phyloP scores from a whole-genome alignment of 2,797 vertebrate species.

The Galaxias olidus region DNA sequence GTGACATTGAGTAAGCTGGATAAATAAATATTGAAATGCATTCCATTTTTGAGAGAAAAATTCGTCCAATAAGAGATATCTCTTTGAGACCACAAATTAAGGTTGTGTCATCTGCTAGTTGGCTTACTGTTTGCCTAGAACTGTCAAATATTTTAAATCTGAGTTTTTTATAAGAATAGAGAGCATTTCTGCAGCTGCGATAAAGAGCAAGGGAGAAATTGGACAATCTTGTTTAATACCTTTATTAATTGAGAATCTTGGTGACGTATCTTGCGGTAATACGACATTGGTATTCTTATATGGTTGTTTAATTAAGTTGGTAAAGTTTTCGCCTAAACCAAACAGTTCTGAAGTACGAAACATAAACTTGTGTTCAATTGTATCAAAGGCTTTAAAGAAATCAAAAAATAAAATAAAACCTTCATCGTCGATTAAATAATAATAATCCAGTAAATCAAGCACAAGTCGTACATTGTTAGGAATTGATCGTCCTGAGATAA shows the following conservation, averaged over 20 bases:
- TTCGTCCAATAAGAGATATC: constrained; percentile 3
- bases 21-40: constrained; percentile 8
- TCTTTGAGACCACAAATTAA: constrained; percentile 7
- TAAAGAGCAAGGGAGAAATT: background rate
- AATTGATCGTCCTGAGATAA: no score
- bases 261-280: background rate
- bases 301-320: background rate
- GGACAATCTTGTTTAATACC: no score
- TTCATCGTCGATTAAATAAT: no score
- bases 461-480: no score
- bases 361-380: constrained; percentile 10
- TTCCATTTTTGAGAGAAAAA: constrained; percentile 10
- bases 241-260: constrained; percentile 1
- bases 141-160: background rate
- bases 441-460: no score
- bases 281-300: background rate
- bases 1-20: no score
- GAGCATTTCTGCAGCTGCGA: constrained; percentile 1
- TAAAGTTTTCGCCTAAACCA: background rate
- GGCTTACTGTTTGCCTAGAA: background rate
- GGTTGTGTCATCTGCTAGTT: constrained; percentile 1
- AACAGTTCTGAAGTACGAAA: background rate
- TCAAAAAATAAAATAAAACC: constrained; percentile 17
- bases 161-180: background rate
- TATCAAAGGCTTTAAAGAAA: constrained; percentile 11